Percentiles rank a stretch among this genome's conserved stretches.
Conservation (phyloP, 2,113 vertebrate species). For the Fukomys damarensis region DNA sequence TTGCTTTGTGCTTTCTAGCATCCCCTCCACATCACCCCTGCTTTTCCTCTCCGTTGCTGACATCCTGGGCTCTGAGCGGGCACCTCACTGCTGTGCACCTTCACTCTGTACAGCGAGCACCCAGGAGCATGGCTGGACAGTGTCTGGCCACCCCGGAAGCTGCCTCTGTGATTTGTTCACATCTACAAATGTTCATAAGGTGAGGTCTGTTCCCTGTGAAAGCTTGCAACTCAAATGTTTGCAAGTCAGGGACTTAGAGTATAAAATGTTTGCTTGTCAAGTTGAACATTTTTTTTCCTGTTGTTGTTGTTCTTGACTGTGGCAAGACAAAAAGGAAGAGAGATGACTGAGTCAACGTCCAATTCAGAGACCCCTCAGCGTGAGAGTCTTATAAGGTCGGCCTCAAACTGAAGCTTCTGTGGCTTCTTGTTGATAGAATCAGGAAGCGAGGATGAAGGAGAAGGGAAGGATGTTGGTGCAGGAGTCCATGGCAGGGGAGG, state of each 20-base stretch:
- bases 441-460: neutral
- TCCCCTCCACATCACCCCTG: neutral
- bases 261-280: neutral
- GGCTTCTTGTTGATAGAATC: neutral
- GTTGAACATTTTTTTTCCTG: neutral
- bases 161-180: neutral
- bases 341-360: neutral
- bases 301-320: neutral
- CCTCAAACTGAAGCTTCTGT: neutral
- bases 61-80: neutral
- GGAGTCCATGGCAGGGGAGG: neutral
- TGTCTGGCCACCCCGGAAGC: neutral
- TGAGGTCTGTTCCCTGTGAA: neutral
- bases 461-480: neutral
- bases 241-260: neutral
- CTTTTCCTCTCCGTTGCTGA: neutral
- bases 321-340: neutral
- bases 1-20: neutral
- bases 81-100: accelerated
- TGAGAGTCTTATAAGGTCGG: neutral
- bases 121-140: accelerated
- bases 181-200: neutral
- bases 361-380: neutral
- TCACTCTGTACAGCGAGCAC: neutral
- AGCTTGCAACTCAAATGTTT: neutral